Evolutionary conservation across 2,113 vertebrate species (phyloP).

Genomic region (Oncorhynchus gorbuscha): DNA sequence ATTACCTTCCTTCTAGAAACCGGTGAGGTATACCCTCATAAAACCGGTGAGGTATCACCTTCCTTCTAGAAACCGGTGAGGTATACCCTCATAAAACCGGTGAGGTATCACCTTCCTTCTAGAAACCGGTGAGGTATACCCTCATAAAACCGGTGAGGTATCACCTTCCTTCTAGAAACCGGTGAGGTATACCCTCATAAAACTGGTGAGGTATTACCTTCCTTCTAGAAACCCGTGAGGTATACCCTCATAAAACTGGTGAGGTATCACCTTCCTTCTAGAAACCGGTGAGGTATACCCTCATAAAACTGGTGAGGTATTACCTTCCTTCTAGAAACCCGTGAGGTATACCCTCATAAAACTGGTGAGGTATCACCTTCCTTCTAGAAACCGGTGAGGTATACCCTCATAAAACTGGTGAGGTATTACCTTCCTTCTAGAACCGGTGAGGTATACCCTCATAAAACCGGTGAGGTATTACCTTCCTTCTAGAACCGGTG

Average conservation of each 20-base stretch:
- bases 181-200: constrained; percentile 22
- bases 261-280: constrained; percentile 70
- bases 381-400: too few species aligned
- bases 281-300: neutral
- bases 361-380: too few species aligned
- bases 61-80: constrained; percentile 48
- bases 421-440: too few species aligned
- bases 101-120: constrained; percentile 66
- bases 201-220: too few species aligned
- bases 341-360: constrained; percentile 47
- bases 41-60: too few species aligned
- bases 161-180: too few species aligned
- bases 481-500: constrained; percentile 19
- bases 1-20: too few species aligned
- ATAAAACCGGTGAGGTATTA: too few species aligned
- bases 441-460: too few species aligned
- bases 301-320: constrained; percentile 69
- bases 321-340: constrained; percentile 68
- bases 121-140: constrained; percentile 68
- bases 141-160: neutral
- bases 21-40: too few species aligned
- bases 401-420: too few species aligned
- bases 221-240: constrained; percentile 37
- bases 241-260: constrained; percentile 48
- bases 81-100: neutral